These are phyloP conservation scores for Drosophila basisetae DNA, from an alignment of 2,888 invertebrate species.

Conservation along the genomic window DNA sequence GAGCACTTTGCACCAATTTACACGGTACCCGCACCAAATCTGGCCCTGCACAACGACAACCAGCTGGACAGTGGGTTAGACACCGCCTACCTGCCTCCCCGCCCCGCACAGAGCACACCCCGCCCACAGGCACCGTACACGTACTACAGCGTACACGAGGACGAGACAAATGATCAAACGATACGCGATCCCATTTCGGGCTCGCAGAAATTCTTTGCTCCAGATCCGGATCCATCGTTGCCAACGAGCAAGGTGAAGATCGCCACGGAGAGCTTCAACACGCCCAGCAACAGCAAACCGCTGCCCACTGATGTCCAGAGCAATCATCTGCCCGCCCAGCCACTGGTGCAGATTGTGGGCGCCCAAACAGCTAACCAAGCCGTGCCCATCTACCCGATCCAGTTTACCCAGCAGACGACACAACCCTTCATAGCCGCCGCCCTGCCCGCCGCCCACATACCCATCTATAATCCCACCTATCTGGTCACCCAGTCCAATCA, in stretches of 20 bases:
- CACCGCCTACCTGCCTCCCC: constrained; percentile 74
- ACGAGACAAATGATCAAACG: constrained; percentile 85
- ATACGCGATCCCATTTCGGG: constrained; percentile 84
- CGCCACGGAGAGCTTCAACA: constrained; percentile 84
- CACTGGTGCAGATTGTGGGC: constrained; percentile 82
- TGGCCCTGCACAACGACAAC: constrained; percentile 85
- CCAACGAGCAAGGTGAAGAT: constrained; percentile 85
- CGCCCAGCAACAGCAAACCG: constrained; percentile 85
- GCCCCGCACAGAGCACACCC: constrained; percentile 35
- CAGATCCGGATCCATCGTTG: constrained; percentile 86
- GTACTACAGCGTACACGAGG: constrained; percentile 87
- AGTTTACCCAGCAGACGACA: constrained; percentile 84
- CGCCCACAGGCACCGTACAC: constrained; percentile 48
- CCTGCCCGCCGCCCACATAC: constrained; percentile 77
- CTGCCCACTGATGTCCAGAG: constrained; percentile 83
- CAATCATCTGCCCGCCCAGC: constrained; percentile 81
- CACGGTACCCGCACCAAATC: constrained; percentile 94
- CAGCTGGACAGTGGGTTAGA: constrained; percentile 78
- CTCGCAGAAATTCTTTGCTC: constrained; percentile 86
- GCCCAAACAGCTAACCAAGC: constrained; percentile 85
- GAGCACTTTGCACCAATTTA: constrained; percentile 95
- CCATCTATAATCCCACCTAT: constrained; percentile 85
- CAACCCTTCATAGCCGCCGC: constrained; percentile 83
- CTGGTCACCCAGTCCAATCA: constrained; percentile 85
- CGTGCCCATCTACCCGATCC: constrained; percentile 86